phyloP scores from a whole-genome alignment of 2,113 vertebrate genomes.

The Hemicordylus capensis region DNA sequence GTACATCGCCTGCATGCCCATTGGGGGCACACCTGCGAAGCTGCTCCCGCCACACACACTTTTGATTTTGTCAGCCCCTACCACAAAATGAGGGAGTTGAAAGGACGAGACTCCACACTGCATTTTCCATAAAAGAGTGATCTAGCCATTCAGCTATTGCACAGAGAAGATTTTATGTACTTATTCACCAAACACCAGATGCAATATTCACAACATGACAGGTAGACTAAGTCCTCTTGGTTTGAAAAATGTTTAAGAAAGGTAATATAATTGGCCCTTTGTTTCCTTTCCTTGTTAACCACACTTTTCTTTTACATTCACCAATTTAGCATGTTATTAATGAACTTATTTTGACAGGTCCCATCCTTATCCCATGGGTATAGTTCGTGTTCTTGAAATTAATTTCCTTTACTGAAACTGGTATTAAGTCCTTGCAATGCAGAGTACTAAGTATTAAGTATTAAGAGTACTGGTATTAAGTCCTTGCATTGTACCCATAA shows the following conservation, averaged over 20 bases:
- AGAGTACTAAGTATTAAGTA: not conserved
- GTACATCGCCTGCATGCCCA: too few relatives aligned
- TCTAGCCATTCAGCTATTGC: too few relatives aligned
- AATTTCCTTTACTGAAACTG: not conserved
- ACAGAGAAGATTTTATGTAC: not conserved
- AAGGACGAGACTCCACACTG: too few relatives aligned
- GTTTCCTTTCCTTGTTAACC: too few relatives aligned
- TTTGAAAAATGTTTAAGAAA: not conserved
- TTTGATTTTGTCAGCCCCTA: too few relatives aligned
- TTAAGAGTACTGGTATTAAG: too few relatives aligned
- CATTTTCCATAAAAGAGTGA: too few relatives aligned
- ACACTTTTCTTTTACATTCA: too few relatives aligned
- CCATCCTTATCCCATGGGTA: not conserved
- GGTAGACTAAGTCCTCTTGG: not conserved
- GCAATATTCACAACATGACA: not conserved
- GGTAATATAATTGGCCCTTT: not conserved
- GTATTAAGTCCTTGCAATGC: not conserved
- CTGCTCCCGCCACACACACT: too few relatives aligned
- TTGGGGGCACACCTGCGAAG: too few relatives aligned
- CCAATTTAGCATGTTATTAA: not conserved
- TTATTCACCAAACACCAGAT: not conserved
- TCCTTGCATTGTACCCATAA: too few relatives aligned
- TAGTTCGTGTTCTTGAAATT: not conserved
- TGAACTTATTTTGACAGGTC: not conserved
- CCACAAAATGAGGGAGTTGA: too few relatives aligned